Evolutionary conservation across 2,113 vertebrate genomes (phyloP).

Genomic region (Haplochromis vanheusdeni): DNA sequence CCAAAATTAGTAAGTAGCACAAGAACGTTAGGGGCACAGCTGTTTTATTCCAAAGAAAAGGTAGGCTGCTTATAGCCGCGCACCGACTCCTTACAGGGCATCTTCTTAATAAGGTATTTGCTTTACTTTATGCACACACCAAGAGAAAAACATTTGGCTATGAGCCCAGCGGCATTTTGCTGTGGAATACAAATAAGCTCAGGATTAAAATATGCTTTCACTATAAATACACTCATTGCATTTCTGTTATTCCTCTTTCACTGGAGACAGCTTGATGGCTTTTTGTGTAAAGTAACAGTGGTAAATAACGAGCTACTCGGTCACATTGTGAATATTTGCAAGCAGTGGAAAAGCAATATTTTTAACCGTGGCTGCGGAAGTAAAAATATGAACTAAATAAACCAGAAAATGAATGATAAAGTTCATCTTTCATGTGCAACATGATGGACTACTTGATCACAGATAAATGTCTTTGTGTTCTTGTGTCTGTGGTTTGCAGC

Average conservation of each 20-base stretch:
- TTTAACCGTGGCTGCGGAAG: background rate
- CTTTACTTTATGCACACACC: background rate
- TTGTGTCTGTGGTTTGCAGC: background rate
- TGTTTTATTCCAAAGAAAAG: background rate
- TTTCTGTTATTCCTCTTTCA: background rate
- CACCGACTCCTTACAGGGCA: background rate
- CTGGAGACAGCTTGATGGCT: background rate
- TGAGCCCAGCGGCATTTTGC: background rate
- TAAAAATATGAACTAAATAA: background rate
- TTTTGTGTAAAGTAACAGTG: background rate
- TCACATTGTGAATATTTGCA: background rate
- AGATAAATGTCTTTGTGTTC: background rate
- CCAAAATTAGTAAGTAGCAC: slow-evolving; percentile 28
- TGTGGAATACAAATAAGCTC: background rate
- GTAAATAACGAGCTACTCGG: background rate
- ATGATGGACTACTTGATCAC: background rate
- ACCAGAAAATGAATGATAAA: background rate
- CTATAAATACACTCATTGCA: background rate
- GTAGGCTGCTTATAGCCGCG: background rate
- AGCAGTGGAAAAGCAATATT: background rate
- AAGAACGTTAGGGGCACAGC: background rate
- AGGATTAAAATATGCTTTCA: background rate
- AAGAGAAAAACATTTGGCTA: background rate
- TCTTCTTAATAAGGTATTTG: background rate
- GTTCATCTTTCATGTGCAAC: background rate